Conservation (phyloP, 23 tunicate species). For the Trididemnum nubilum region DNA sequence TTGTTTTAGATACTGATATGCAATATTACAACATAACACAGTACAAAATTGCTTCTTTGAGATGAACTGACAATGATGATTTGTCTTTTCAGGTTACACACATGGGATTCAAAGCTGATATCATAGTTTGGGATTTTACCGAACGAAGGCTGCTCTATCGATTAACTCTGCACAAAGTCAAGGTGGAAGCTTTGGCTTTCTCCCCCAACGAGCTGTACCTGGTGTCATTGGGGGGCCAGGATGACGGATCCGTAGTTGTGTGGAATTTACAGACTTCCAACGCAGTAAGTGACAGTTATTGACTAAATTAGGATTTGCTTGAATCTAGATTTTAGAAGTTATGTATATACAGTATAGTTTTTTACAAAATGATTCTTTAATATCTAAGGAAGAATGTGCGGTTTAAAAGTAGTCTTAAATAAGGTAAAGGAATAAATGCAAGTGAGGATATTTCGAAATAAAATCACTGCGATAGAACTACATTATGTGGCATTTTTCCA, state of each 20-base stretch:
- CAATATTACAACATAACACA: too few species aligned
- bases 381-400: too few species aligned
- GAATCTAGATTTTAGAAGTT: too few species aligned
- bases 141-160: constrained; percentile 51
- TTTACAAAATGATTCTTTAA: background rate
- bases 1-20: too few species aligned
- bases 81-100: constrained; percentile 77
- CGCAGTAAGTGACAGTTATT: constrained; percentile 78
- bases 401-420: too few species aligned
- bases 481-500: too few species aligned
- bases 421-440: too few species aligned
- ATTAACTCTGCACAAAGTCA: constrained; percentile 87
- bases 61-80: too few species aligned
- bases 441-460: too few species aligned
- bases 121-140: constrained; percentile 80
- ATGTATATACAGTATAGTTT: background rate
- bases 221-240: constrained; percentile 93
- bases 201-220: constrained; percentile 84
- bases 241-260: constrained; percentile 94
- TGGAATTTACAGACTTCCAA: constrained; percentile 83
- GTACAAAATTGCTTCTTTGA: too few species aligned
- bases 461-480: too few species aligned
- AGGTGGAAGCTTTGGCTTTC: constrained; percentile 89
- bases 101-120: constrained; percentile 96
- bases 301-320: too few species aligned